These are phyloP conservation scores for Sinodicranocentrus sp. DNA, from an alignment of 2,888 invertebrate genomes.

Conservation along the genomic window DNA sequence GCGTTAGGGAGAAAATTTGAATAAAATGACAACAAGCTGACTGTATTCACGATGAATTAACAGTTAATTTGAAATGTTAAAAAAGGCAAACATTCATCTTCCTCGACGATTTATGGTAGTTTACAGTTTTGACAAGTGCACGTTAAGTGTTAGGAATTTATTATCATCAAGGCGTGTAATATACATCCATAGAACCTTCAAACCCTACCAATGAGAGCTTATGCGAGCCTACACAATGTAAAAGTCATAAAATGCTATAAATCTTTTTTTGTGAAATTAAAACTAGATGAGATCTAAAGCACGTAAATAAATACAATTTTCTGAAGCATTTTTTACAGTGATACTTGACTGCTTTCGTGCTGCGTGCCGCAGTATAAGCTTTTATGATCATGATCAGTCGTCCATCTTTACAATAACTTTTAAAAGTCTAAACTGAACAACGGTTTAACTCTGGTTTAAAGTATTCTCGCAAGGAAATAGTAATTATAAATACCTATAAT, in stretches of 20 bases:
- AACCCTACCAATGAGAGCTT: too few relatives aligned
- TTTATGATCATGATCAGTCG: constrained; percentile 29
- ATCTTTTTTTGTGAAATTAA: constrained; percentile 50
- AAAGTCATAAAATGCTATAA: constrained; percentile 16
- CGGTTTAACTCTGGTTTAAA: too few relatives aligned
- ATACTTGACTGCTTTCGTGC: background rate
- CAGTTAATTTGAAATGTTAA: constrained; percentile 40
- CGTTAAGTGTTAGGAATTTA: constrained; percentile 4
- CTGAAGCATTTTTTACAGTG: background rate
- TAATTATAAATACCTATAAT: too few relatives aligned
- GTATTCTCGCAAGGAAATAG: too few relatives aligned
- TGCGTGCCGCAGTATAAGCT: constrained; percentile 27
- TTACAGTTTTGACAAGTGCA: constrained; percentile 19
- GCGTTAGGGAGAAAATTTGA: constrained; percentile 1
- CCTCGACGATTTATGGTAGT: background rate
- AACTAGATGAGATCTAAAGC: constrained; percentile 55
- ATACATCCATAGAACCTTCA: too few relatives aligned
- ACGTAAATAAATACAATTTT: constrained; percentile 42
- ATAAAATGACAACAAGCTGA: constrained; percentile 40
- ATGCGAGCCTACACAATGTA: too few relatives aligned
- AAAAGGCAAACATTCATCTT: constrained; percentile 13
- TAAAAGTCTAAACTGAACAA: background rate
- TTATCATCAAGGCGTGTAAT: too few relatives aligned
- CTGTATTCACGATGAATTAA: constrained; percentile 17
- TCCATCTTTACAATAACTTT: constrained; percentile 33